Conservation (phyloP, 1,140 invertebrate genomes). For the Trypoxylus dichotomus region DNA sequence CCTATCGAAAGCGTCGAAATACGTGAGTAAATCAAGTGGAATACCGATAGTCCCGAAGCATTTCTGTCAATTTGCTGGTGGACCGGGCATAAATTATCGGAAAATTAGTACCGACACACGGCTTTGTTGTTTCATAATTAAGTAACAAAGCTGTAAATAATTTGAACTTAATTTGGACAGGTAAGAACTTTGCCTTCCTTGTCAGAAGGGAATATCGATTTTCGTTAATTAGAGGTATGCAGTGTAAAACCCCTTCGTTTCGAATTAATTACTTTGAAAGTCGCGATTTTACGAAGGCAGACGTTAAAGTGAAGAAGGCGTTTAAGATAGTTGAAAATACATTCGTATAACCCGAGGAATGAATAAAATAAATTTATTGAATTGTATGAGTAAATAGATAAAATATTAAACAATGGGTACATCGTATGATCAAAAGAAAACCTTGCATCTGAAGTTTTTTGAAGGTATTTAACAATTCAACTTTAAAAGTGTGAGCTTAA, state of each 20-base stretch:
- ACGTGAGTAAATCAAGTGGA: neutral
- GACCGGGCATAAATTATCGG: neutral
- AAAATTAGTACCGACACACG: neutral
- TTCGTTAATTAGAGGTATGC: neutral
- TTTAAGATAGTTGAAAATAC: no score
- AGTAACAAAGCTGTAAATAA: neutral
- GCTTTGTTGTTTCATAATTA: conserved; percentile 3
- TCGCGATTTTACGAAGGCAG: neutral
- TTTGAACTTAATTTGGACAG: neutral
- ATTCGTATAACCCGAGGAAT: no score
- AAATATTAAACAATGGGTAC: no score
- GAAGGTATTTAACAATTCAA: no score
- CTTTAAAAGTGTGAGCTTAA: no score
- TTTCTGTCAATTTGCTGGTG: neutral
- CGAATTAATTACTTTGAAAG: neutral
- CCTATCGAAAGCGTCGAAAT: neutral
- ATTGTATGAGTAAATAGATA: no score
- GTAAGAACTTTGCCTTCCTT: neutral
- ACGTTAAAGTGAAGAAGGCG: neutral
- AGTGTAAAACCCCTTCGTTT: neutral
- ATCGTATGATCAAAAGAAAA: no score
- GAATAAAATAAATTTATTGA: no score
- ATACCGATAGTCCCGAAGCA: neutral
- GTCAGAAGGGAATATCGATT: neutral
- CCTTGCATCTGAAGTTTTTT: no score